phyloP scores from a whole-genome alignment of 2,797 vertebrate species.

The Epinephelus coioides region DNA sequence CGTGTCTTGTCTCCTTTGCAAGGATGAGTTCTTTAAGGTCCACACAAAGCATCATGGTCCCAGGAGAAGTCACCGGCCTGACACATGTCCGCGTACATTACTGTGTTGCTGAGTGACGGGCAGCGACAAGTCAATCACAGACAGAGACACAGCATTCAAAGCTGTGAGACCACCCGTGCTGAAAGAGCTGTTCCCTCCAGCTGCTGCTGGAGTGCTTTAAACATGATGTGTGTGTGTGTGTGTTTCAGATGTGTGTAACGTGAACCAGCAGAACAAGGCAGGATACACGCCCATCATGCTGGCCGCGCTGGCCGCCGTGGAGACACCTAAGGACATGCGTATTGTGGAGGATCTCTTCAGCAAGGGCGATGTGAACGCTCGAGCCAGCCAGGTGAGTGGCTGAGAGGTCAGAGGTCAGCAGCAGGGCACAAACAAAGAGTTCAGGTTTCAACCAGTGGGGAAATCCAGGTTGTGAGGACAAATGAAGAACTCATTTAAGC shows the following conservation, averaged over 20 bases:
- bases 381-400: constrained; percentile 95
- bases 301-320: constrained; percentile 95
- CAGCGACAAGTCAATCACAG: constrained; percentile 48
- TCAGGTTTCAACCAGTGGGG: background rate
- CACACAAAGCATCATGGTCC: background rate
- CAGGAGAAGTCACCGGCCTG: background rate
- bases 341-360: constrained; percentile 96
- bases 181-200: background rate
- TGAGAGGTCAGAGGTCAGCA: constrained; percentile 11
- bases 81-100: constrained; percentile 13
- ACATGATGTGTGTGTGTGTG: constrained; percentile 22
- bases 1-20: constrained; percentile 9
- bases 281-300: constrained; percentile 99
- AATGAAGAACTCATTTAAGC: background rate
- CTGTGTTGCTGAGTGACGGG: constrained; percentile 42
- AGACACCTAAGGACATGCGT: constrained; percentile 93
- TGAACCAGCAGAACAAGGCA: constrained; percentile 99
- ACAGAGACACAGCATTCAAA: too few relatives aligned
- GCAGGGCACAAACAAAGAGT: background rate
- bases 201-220: background rate
- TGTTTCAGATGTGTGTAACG: constrained; percentile 93
- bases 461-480: background rate
- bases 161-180: constrained; percentile 40
- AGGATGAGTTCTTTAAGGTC: constrained; percentile 28
- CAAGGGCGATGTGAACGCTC: constrained; percentile 97